phyloP scores from a whole-genome alignment of 2,797 vertebrate genomes.

The Sebastes ruberrimus region DNA sequence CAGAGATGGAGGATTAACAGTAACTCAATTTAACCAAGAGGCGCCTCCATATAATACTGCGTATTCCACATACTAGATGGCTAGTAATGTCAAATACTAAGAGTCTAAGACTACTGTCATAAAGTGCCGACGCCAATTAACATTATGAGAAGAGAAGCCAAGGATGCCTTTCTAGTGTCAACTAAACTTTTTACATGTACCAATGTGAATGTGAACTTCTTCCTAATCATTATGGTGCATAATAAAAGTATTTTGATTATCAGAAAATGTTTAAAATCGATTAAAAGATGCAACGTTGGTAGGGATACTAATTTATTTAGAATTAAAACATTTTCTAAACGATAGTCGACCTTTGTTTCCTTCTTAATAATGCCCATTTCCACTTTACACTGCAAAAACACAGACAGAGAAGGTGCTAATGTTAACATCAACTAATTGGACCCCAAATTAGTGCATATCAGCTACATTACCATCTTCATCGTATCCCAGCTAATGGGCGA shows the following conservation, averaged over 20 bases:
- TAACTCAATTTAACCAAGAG: not conserved
- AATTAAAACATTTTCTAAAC: no score
- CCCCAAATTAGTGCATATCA: no score
- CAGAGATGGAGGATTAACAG: conserved; percentile 13
- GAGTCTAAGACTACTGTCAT: not conserved
- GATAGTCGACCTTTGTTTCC: not conserved
- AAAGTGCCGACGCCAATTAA: not conserved
- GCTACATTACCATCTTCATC: no score
- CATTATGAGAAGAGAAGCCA: not conserved
- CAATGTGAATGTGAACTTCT: no score
- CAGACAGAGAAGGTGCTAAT: no score
- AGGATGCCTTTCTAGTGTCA: not conserved
- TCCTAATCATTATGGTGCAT: no score
- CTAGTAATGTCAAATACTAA: not conserved
- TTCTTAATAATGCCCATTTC: no score
- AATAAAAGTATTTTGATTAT: not conserved
- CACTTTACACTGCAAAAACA: no score
- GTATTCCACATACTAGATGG: not conserved
- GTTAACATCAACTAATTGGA: no score
- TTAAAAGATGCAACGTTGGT: no score
- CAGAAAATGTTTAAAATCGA: not conserved
- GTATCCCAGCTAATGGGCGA: no score
- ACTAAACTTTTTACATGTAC: not conserved
- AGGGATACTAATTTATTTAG: no score
- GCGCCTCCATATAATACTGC: not conserved